phyloP scores from a whole-genome alignment of 2,797 vertebrate genomes.

The Cossypha niveicapilla region DNA sequence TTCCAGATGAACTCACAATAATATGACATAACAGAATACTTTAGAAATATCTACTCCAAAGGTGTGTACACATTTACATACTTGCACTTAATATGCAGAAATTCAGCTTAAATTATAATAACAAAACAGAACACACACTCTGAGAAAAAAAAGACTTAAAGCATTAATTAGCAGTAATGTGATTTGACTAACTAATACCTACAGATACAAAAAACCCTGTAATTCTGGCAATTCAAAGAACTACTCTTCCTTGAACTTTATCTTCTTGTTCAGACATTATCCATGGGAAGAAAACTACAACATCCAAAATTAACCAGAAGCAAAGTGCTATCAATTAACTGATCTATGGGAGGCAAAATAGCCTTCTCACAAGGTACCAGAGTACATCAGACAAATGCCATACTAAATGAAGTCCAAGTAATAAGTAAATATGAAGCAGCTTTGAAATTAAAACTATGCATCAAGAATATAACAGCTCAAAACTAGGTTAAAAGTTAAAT shows the following conservation, averaged over 20 bases:
- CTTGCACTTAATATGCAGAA: constrained; percentile 28
- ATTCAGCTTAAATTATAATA: constrained; percentile 19
- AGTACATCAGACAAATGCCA: not conserved
- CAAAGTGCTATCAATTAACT: not conserved
- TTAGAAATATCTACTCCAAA: not conserved
- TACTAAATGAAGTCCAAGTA: not conserved
- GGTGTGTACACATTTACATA: not conserved
- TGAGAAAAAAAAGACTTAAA: not conserved
- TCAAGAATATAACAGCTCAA: not conserved
- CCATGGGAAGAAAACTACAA: not conserved
- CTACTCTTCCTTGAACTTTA: not conserved
- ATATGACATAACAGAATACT: not conserved
- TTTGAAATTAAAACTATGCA: not conserved
- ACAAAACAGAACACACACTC: constrained; percentile 33
- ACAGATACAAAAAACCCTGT: not conserved
- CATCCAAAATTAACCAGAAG: not conserved
- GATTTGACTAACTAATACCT: not conserved
- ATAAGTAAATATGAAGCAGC: not conserved
- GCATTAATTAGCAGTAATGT: not conserved
- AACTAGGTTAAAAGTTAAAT: not conserved
- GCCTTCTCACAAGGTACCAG: not conserved
- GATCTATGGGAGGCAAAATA: not conserved
- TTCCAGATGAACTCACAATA: constrained; percentile 52
- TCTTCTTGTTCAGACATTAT: not conserved
- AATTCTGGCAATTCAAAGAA: not conserved